phyloP scores from a whole-genome alignment of 2,113 vertebrate genomes.

The Pollimyrus isidori region DNA sequence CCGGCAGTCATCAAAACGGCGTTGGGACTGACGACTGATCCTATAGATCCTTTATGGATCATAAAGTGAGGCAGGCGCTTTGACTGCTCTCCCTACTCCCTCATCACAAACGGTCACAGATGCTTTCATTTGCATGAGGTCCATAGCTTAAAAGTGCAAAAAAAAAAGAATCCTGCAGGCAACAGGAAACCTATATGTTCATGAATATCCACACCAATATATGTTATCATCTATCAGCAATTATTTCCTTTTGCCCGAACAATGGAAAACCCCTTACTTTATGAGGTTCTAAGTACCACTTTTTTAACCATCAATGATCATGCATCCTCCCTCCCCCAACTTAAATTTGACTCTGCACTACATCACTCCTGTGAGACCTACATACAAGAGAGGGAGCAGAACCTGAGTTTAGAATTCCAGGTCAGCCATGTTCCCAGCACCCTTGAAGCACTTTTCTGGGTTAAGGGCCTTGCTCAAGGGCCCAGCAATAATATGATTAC shows the following conservation, averaged over 20 bases:
- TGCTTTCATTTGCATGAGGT: neutral
- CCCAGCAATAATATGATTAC: neutral
- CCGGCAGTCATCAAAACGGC: neutral
- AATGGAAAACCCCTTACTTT: neutral
- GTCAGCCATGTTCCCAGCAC: neutral
- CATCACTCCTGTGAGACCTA: neutral
- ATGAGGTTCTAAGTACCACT: neutral
- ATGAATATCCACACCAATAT: neutral
- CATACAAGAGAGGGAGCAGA: neutral
- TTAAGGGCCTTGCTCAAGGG: neutral
- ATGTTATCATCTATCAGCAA: neutral
- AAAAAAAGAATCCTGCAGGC: neutral
- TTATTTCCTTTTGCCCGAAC: neutral
- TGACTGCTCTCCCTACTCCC: neutral
- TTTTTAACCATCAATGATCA: neutral
- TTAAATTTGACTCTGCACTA: neutral
- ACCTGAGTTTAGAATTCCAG: neutral
- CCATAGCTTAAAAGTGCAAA: neutral
- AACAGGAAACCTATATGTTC: neutral
- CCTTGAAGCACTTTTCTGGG: neutral
- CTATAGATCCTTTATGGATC: neutral
- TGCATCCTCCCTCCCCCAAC: neutral
- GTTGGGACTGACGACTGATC: neutral
- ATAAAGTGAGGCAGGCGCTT: neutral
- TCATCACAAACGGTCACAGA: neutral